Percentiles rank a stretch among this genome's conserved stretches.
These are phyloP conservation scores for Sisor rabdophorus DNA, from an alignment of 2,113 vertebrate species.

Conservation along the genomic window DNA sequence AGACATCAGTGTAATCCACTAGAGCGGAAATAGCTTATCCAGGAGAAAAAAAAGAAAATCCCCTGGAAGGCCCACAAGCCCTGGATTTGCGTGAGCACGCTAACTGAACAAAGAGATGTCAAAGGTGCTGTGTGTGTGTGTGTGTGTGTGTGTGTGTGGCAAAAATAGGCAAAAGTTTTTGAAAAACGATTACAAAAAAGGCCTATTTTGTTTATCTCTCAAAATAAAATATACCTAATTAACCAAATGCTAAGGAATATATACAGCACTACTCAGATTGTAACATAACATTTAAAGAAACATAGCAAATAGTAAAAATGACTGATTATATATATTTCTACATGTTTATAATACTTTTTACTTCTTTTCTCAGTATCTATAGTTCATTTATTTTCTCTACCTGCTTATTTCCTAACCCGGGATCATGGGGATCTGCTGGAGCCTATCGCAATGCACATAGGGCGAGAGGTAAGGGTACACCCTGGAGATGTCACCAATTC, in stretches of 20 bases:
- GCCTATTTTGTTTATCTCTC: background rate
- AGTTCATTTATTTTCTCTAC: too few species aligned
- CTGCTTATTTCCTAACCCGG: too few species aligned
- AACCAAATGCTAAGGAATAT: too few species aligned
- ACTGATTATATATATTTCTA: too few species aligned
- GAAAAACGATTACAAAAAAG: background rate
- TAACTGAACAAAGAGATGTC: conserved; percentile 31
- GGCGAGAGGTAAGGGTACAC: too few species aligned
- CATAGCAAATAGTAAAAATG: background rate
- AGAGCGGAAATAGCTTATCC: conserved; percentile 22
- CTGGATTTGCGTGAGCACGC: conserved; percentile 14
- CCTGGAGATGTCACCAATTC: too few species aligned
- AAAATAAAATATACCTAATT: background rate
- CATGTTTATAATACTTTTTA: too few species aligned
- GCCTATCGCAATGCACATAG: too few species aligned
- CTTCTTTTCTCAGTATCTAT: too few species aligned
- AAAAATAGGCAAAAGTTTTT: background rate
- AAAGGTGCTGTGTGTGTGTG: conserved; percentile 4
- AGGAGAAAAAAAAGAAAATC: conserved; percentile 12
- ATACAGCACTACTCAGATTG: background rate
- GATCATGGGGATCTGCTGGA: too few species aligned
- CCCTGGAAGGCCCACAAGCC: conserved; percentile 9
- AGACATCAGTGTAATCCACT: conserved; percentile 14
- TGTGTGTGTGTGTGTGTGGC: conserved; percentile 13
- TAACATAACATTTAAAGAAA: background rate